phyloP scores from a whole-genome alignment of 2,888 invertebrate species.

The Ptilodon capucinus region DNA sequence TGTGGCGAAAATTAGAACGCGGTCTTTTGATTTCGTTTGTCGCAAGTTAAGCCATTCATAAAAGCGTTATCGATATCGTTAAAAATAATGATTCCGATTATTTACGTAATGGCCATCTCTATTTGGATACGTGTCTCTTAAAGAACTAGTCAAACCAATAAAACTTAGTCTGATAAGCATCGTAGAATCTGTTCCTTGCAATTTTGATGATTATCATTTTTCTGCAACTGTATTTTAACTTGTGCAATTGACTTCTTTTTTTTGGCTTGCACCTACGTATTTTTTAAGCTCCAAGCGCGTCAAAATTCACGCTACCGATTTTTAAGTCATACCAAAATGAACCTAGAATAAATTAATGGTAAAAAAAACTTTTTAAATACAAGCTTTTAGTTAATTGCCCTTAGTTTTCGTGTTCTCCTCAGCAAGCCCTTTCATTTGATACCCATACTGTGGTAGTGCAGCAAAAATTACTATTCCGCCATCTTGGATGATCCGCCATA shows the following conservation, averaged over 20 bases:
- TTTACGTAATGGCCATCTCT: background rate
- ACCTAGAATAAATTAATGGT: too few species aligned
- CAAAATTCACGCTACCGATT: too few species aligned
- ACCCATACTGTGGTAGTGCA: too few species aligned
- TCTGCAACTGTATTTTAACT: background rate
- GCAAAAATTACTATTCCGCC: too few species aligned
- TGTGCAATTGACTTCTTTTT: background rate
- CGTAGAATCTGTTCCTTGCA: background rate
- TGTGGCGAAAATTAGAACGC: constrained; percentile 1
- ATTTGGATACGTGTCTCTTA: background rate
- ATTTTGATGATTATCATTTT: background rate
- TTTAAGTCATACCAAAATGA: too few species aligned
- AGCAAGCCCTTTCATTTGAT: too few species aligned
- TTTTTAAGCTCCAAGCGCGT: too few species aligned
- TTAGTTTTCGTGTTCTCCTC: too few species aligned
- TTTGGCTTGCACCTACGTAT: background rate
- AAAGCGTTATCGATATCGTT: background rate
- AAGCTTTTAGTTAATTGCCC: too few species aligned
- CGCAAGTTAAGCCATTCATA: background rate
- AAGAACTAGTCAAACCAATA: background rate
- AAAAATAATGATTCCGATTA: background rate
- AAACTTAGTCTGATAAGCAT: background rate
- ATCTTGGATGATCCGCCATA: too few species aligned
- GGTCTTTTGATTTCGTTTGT: background rate
- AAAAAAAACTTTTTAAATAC: too few species aligned